phyloP scores from a whole-genome alignment of 35 echinoderm and acorn worm genomes.

The Apostichopus parvimensis region DNA sequence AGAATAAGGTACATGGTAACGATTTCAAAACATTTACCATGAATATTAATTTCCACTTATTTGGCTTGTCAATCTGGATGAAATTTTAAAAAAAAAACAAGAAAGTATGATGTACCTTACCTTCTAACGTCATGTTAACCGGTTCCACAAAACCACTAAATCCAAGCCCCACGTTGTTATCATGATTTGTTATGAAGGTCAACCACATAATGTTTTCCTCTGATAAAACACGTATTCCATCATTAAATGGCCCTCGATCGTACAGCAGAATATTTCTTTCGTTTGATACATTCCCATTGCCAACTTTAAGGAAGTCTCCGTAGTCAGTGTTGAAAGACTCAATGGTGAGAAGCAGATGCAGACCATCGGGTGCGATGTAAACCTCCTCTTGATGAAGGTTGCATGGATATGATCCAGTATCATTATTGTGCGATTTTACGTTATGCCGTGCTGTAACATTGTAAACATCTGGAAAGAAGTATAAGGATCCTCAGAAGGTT shows the following conservation, averaged over 20 bases:
- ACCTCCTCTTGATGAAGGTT: background rate
- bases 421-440: too few species aligned
- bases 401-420: background rate
- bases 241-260: background rate
- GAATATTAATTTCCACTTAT: too few species aligned
- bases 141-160: background rate
- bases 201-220: constrained; percentile 15
- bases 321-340: background rate
- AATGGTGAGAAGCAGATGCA: background rate
- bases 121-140: background rate
- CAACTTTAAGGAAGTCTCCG: background rate
- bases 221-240: constrained; percentile 11
- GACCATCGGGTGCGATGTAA: background rate
- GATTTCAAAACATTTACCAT: too few species aligned
- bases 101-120: background rate
- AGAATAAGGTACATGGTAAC: too few species aligned
- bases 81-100: too few species aligned
- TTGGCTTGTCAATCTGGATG: too few species aligned
- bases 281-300: background rate
- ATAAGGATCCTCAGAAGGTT: too few species aligned
- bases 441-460: background rate
- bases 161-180: background rate
- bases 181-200: background rate
- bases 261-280: background rate
- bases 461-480: background rate